Evolutionary conservation across 2,113 vertebrate genomes (phyloP), one percentile per base, ranked within the genome.

Genomic region (Gopherus flavomarginatus): DNA sequence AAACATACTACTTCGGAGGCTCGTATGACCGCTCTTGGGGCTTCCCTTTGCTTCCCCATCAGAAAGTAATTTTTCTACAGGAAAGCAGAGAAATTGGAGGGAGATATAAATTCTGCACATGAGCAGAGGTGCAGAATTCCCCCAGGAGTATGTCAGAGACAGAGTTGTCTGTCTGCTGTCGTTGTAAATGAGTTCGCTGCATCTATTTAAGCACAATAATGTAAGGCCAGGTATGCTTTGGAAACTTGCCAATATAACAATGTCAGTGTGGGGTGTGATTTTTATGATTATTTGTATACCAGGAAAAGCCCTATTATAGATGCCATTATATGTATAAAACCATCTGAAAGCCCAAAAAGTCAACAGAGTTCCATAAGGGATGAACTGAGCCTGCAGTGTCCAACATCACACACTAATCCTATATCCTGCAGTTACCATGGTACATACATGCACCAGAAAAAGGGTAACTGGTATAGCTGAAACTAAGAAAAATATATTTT

Each of bases 341-440:
- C 42, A 6, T 5, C 54, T 0, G 0, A 35, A 69, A 69, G 62
- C 26, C 56, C 21, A 27, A 49, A 9, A 21, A 83, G 42, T 17
- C 44, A 44, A 31, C 47, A 6, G 10, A 6, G n/a, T 69, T 79
- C 2, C 56, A 35, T 49, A 8, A 24, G 8, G 49, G 35, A 44
- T 75, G 21, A 75, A 75, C 75, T 69, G 62, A n/a, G 62, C 17
- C 1, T 0, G 10, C 9, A 24, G 21, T 42, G 72, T 75, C n/a
- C 38, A 75, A 75, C 9, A 42, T 42, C 72, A 75, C 22, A n/a
- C 72, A 22, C 35, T 38, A 72, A 72, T 42, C 6, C 19, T 24
- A 42, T n/a, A 65, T 65, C 62, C 31, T 17, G 62, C 62, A 65
- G 31, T 19, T 9, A 65, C 31, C 13, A 65, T 6, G 13, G 27